phyloP scores from a whole-genome alignment of 2,888 invertebrate species.

The Phrixothrix hirtus region DNA sequence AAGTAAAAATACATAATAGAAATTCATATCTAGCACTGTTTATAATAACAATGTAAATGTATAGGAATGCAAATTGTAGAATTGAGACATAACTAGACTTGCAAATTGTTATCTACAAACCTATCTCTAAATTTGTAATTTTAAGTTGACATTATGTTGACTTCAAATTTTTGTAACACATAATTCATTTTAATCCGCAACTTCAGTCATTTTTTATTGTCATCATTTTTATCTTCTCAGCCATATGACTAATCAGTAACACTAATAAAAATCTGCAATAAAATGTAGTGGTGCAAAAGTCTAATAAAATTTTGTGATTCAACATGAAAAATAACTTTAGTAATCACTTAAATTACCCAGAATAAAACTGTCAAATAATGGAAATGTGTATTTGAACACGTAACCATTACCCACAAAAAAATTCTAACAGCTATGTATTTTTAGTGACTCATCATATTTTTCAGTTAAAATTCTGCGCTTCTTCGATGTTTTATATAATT shows the following conservation, averaged over 20 bases:
- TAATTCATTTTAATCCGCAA: conserved; percentile 8
- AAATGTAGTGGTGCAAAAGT: conserved; percentile 16
- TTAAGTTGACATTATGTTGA: too few species aligned
- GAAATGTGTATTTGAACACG: conserved; percentile 5
- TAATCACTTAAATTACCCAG: conserved; percentile 14
- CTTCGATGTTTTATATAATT: too few species aligned
- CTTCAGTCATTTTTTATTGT: conserved; percentile 13
- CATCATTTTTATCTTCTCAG: conserved; percentile 18
- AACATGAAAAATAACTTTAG: conserved; percentile 21
- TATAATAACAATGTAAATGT: too few species aligned
- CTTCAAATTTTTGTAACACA: too few species aligned
- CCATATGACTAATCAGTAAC: conserved; percentile 22
- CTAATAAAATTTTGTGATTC: conserved; percentile 23
- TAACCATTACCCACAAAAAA: conserved; percentile 8
- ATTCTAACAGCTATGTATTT: neutral
- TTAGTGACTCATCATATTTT: conserved; percentile 1
- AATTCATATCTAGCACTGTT: too few species aligned
- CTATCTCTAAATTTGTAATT: too few species aligned
- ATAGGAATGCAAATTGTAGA: too few species aligned
- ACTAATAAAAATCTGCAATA: conserved; percentile 19
- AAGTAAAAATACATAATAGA: too few species aligned
- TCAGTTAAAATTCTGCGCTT: too few species aligned
- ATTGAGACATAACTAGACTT: too few species aligned
- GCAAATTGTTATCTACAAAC: too few species aligned
- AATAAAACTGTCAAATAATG: conserved; percentile 21